Conservation (phyloP, 2,888 invertebrate species). For the Amblyjoppa fuscipennis region DNA sequence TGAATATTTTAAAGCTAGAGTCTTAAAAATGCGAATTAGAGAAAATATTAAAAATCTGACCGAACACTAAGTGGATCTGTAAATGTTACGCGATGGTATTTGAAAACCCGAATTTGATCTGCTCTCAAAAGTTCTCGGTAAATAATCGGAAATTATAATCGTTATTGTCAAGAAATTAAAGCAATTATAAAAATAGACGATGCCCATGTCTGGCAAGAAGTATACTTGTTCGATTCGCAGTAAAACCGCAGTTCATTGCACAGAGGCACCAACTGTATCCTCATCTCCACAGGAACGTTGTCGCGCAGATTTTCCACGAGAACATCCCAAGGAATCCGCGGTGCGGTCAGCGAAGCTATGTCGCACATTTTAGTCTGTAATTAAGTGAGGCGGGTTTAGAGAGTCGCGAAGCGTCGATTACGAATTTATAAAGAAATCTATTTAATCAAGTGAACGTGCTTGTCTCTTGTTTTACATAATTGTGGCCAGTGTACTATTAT, state of each 20-base stretch:
- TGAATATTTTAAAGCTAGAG: too few species aligned
- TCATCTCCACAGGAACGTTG: constrained; percentile 77
- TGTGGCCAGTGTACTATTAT: constrained; percentile 97
- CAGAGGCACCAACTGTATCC: constrained; percentile 73
- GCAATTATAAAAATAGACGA: constrained; percentile 8
- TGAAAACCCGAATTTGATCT: background rate
- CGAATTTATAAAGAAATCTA: constrained; percentile 35
- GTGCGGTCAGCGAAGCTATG: constrained; percentile 68
- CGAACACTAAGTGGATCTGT: background rate
- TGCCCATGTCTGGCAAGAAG: constrained; percentile 2
- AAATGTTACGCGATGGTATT: background rate
- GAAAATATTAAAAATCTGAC: background rate
- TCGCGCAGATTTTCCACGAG: constrained; percentile 73
- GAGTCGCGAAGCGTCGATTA: background rate
- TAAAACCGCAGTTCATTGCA: constrained; percentile 57
- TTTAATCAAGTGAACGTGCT: constrained; percentile 68
- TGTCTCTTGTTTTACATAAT: constrained; percentile 55
- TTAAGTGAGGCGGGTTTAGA: constrained; percentile 31
- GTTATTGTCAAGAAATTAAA: background rate
- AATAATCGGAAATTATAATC: background rate
- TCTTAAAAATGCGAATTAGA: too few species aligned
- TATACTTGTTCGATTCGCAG: constrained; percentile 67
- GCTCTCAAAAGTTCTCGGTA: background rate
- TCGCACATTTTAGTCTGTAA: constrained; percentile 59
- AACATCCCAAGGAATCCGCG: constrained; percentile 75